Evolutionary conservation across 2,797 vertebrate species (phyloP).

Genomic region (Spheniscus humboldti): DNA sequence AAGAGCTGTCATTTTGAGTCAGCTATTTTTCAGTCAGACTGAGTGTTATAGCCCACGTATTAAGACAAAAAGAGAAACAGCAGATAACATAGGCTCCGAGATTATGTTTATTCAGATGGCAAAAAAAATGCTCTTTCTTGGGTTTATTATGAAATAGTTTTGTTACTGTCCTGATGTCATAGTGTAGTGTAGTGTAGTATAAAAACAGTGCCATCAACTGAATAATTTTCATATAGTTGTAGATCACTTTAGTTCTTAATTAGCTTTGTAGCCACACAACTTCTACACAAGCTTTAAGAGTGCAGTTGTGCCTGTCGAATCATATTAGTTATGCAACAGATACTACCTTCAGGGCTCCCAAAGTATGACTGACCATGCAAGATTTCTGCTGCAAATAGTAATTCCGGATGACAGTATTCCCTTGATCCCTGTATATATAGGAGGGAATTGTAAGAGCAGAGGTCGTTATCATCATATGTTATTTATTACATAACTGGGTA

Average conservation of each 20-base stretch:
- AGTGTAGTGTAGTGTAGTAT: not conserved
- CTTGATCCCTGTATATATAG: constrained; percentile 48
- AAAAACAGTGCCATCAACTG: not conserved
- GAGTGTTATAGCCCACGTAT: not conserved
- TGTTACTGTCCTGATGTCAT: not conserved
- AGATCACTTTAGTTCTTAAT: constrained; percentile 44
- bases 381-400: constrained; percentile 63
- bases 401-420: constrained; percentile 76
- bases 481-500: constrained; percentile 66
- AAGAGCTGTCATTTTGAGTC: not conserved
- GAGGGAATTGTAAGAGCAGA: constrained; percentile 63
- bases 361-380: constrained; percentile 69
- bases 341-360: constrained; percentile 63
- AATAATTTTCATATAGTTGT: constrained; percentile 12
- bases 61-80: not conserved
- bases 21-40: not conserved
- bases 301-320: constrained; percentile 67
- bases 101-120: not conserved
- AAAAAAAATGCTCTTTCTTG: not conserved
- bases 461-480: constrained; percentile 50
- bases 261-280: not conserved
- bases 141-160: not conserved
- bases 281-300: constrained; percentile 55
- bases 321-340: constrained; percentile 61
- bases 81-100: not conserved